Base-by-base conservation (phyloP, 23 tunicate genomes). In the Trididemnum nubilum region DNA sequence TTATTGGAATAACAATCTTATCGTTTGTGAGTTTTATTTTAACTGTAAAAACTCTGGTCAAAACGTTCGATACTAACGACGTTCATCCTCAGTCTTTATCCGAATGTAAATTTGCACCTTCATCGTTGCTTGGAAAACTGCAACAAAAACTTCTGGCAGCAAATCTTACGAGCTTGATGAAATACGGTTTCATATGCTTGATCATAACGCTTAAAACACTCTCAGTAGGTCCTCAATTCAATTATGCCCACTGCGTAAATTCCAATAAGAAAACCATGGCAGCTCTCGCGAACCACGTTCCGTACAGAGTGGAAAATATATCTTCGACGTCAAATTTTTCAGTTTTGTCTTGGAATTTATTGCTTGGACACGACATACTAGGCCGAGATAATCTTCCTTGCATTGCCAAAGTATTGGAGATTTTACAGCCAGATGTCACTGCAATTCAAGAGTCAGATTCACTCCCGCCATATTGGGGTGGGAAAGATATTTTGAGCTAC, bases 361-460 rank as follows among this genome's bases (percentile, higher is more conserved):
- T 87, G 82, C 76, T 92, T 51, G 92, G 92, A 5, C 92, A 92
- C 60, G 91, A 80, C 40, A 71, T 32, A 28, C 39, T 15, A 0
- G 97, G 97, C 29, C 39, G 87, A 50, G 88, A 83, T 49, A 87
- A 87, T 35, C 63, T 81, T 0, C 85, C 86, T 15, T 83, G 88
- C 27, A 50, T 92, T 34, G 75, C 72, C 2, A 64, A 63, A 19
- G 58, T 87, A 15, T 1, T 78, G 1, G 34, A 83, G 4, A 66
- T 60, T 3, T 33, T 76, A 19, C 65, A 81, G 36, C 86, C 97
- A 44, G 64, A 87, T 65, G n/a, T 92, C 33, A 23, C 83, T 51
- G 97, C 77, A 3, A 31, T 92, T 33, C 97, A 92, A 74, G 97
- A 92, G 72, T 85, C 97, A 5, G 86, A 83, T 58, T 78, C 88